phyloP scores from a whole-genome alignment of 2,888 invertebrate genomes.

The Lasioglossum villosulum region DNA sequence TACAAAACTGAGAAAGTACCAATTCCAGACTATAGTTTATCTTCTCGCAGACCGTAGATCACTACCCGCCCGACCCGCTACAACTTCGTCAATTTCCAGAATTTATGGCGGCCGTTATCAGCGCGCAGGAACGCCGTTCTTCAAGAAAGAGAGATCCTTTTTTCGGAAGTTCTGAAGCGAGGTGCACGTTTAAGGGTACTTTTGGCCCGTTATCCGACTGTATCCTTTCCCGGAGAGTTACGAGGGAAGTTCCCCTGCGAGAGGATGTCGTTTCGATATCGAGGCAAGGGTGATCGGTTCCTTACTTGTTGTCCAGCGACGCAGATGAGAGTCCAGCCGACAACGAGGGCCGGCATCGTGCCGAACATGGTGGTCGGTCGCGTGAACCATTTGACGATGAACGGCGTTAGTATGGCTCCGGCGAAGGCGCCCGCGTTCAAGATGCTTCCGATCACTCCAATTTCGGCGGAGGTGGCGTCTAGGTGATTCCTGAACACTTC shows the following conservation, averaged over 20 bases:
- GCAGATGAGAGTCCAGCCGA: constrained; percentile 76
- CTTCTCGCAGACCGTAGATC: background rate
- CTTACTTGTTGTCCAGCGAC: constrained; percentile 71
- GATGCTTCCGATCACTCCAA: constrained; percentile 73
- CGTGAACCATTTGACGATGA: constrained; percentile 67
- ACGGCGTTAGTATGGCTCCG: constrained; percentile 72
- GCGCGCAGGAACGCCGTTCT: background rate
- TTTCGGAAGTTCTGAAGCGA: background rate
- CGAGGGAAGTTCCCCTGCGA: background rate
- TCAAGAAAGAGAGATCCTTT: background rate
- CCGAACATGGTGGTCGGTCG: constrained; percentile 68
- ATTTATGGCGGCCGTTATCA: background rate
- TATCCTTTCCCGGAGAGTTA: background rate
- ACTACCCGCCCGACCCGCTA: background rate
- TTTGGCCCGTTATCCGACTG: background rate
- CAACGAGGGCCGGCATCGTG: constrained; percentile 68
- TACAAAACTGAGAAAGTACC: background rate
- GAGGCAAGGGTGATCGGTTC: background rate
- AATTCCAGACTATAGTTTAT: background rate
- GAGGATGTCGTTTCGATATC: background rate
- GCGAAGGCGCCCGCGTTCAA: constrained; percentile 75
- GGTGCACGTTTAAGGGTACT: background rate
- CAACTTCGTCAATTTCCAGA: constrained; percentile 5
- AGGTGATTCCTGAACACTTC: constrained; percentile 70
- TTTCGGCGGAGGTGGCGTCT: constrained; percentile 69